phyloP scores from a whole-genome alignment of 2,797 vertebrate species.

The Coracias cyanogaster region DNA sequence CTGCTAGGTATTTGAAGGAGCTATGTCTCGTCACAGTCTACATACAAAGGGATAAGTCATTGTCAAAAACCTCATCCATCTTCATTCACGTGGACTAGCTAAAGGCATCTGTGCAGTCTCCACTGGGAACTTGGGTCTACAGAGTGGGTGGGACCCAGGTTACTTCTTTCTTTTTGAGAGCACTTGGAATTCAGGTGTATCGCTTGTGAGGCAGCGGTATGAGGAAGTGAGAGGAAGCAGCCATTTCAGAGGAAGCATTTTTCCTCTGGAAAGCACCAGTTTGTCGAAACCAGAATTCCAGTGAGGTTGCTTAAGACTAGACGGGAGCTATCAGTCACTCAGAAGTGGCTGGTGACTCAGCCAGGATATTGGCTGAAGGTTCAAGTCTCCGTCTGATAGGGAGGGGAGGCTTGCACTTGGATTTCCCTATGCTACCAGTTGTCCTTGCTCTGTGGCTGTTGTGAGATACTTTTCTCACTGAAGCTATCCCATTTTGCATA shows the following conservation, averaged over 20 bases:
- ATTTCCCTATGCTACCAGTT: conserved; percentile 10
- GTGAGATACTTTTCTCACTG: background rate
- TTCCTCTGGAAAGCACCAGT: background rate
- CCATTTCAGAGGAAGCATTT: background rate
- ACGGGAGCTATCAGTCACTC: conserved; percentile 14
- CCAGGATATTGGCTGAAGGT: background rate
- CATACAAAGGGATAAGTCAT: fast-evolving
- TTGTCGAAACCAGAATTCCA: background rate
- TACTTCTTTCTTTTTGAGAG: background rate
- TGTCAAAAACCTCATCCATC: background rate
- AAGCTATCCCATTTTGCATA: background rate
- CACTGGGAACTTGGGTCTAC: background rate
- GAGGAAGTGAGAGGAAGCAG: background rate
- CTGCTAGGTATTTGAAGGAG: background rate
- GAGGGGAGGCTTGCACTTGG: background rate
- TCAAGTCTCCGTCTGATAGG: conserved; percentile 2
- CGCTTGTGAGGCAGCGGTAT: background rate
- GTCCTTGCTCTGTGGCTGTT: background rate
- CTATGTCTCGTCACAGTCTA: background rate
- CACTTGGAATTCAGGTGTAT: background rate
- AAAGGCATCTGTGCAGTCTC: background rate
- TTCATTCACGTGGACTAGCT: background rate
- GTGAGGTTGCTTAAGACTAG: conserved; percentile 15
- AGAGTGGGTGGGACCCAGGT: background rate
- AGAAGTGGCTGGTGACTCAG: conserved; percentile 28